These are phyloP conservation scores for Psix sp. DNA, from an alignment of 1,140 invertebrate genomes.

Conservation along the genomic window DNA sequence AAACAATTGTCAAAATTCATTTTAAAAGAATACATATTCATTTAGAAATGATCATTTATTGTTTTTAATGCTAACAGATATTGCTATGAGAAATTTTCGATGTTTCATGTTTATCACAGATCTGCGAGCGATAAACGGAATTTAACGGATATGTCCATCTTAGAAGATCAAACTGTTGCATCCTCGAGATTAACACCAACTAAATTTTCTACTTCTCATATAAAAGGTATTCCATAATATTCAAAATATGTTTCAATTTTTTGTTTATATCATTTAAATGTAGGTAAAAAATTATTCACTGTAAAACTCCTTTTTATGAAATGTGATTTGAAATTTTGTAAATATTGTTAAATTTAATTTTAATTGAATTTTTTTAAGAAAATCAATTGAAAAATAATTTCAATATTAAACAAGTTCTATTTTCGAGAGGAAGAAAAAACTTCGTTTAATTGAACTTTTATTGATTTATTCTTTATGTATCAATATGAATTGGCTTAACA, in stretches of 20 bases:
- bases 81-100: too few species aligned
- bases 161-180: conserved; percentile 80
- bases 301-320: too few species aligned
- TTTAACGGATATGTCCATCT: conserved; percentile 68
- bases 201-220: conserved; percentile 87
- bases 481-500: too few species aligned
- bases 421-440: too few species aligned
- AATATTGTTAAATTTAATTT: conserved; percentile 4
- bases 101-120: conserved; percentile 60
- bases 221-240: conserved; percentile 78
- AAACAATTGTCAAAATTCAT: too few species aligned
- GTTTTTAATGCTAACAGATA: too few species aligned
- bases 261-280: background rate
- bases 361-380: background rate
- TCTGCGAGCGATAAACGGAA: conserved; percentile 72
- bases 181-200: conserved; percentile 86
- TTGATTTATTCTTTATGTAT: too few species aligned
- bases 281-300: too few species aligned
- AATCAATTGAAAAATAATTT: conserved; percentile 6
- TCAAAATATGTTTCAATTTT: background rate
- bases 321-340: too few species aligned
- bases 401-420: conserved; percentile 5
- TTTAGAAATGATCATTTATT: too few species aligned
- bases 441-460: too few species aligned
- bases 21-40: too few species aligned